Base-by-base conservation (phyloP, 2,797 vertebrate genomes). In the Diceros bicornis region DNA sequence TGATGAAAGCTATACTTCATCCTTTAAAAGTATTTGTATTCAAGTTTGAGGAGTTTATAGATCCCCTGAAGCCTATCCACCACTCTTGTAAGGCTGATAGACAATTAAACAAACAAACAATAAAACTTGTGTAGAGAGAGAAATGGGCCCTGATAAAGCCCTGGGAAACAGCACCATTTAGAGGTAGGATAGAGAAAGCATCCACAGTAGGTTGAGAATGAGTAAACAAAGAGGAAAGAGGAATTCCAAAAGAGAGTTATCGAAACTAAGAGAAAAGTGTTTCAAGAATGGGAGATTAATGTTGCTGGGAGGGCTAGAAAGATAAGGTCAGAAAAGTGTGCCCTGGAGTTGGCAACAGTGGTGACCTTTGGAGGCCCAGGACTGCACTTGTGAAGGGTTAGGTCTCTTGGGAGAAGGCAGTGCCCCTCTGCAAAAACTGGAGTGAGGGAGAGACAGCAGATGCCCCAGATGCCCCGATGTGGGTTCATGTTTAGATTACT, bases 21-120 rank as follows among this genome's bases (percentile, higher is more conserved):
- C 41, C 52, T 68, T 86, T 83, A 20, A 92, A 91, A 93, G 44
- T 69, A 71, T 88, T 79, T 87, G 23, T 82, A 59, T 79, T 74
- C 34, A 72, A 86, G 11, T 83, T 93, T 62, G 79, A 92, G 59
- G 32, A 91, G 78, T 68, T 87, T 93, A 72, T 37, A 72, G 44
- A 72, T 20, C 4, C 10, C n/a, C 16, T 25, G 20, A 68, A 87
- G 57, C 57, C 62, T 6, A 79, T 34, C 50, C 52, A 86, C 27
- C 82, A 86, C 61, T 72, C 23, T 34, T 34, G 3, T 74, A 83
- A 94, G 61, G 78, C 34, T 44, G 44, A 74, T 62, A 79, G 81
- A 66, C 32, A 79, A 87, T 94, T 79, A 34, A 79, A 83, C 68
- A 18, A 89, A 37, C 10, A 85, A 86, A 82, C 21, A 78, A 69